Conservation (phyloP, 2,888 invertebrate species). For the Drosophila vallismaia region DNA sequence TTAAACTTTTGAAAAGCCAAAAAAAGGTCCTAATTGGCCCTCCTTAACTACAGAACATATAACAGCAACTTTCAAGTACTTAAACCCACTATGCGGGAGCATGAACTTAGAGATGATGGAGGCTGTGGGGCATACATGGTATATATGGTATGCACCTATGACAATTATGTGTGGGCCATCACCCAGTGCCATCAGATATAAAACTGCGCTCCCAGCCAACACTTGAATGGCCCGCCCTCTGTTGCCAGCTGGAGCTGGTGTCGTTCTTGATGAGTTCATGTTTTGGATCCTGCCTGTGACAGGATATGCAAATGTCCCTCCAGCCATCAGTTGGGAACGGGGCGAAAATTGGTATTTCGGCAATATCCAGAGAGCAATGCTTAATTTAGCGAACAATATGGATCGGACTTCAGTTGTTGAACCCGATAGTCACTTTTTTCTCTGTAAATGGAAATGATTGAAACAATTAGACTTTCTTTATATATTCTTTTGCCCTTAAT, state of each 20-base stretch:
- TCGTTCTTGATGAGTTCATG: conserved; percentile 76
- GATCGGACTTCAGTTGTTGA: conserved; percentile 45
- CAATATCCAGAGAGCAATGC: conserved; percentile 56
- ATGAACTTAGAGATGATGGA: conserved; percentile 20
- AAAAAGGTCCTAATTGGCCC: not conserved
- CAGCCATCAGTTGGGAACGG: conserved; percentile 29
- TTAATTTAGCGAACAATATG: conserved; percentile 79
- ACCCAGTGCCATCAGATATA: conserved; percentile 45
- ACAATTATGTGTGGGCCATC: conserved; percentile 50
- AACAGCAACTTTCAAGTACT: no score
- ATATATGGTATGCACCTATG: conserved; percentile 33
- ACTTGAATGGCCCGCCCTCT: conserved; percentile 7
- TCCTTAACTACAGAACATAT: not conserved
- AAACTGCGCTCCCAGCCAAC: conserved; percentile 48
- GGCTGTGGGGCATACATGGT: conserved; percentile 18
- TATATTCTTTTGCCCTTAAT: not conserved
- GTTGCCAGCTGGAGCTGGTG: conserved; percentile 41
- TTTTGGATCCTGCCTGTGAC: conserved; percentile 74
- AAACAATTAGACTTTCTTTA: not conserved
- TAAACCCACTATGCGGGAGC: conserved; percentile 9
- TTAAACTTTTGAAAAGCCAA: not conserved
- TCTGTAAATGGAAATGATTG: not conserved
- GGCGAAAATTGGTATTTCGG: conserved; percentile 1
- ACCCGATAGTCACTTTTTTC: not conserved
- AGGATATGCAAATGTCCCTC: conserved; percentile 76